Conservation (phyloP, 1,140 invertebrate genomes). For the Papilio helenus region DNA sequence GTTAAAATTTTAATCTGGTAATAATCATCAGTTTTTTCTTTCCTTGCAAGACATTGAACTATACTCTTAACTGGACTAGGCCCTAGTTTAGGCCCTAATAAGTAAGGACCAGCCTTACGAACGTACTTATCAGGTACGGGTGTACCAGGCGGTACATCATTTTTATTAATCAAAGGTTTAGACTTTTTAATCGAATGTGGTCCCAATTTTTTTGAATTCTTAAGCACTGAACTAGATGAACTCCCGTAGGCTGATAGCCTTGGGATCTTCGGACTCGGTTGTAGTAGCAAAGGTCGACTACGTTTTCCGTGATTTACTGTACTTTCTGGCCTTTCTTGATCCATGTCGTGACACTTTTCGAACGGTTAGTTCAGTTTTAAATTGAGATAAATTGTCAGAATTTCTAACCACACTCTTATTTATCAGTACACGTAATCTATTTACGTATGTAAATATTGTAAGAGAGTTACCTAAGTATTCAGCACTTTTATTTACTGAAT, state of each 20-base stretch:
- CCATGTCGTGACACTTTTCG: slow-evolving; percentile 59
- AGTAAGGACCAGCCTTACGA: slow-evolving; percentile 87
- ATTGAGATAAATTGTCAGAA: background rate
- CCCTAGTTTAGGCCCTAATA: slow-evolving; percentile 88
- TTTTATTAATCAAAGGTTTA: slow-evolving; percentile 64
- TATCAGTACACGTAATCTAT: slow-evolving; percentile 22
- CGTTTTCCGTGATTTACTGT: slow-evolving; percentile 75
- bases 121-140: slow-evolving; percentile 77
- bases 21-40: slow-evolving; percentile 89
- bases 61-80: slow-evolving; percentile 91
- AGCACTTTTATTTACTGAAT: slow-evolving; percentile 53
- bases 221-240: slow-evolving; percentile 63
- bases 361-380: slow-evolving; percentile 30
- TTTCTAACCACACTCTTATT: slow-evolving; percentile 1
- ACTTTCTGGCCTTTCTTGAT: slow-evolving; percentile 70
- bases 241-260: slow-evolving; percentile 64
- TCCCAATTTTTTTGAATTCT: slow-evolving; percentile 63
- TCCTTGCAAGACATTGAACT: slow-evolving; percentile 90
- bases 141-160: slow-evolving; percentile 74
- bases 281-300: slow-evolving; percentile 75
- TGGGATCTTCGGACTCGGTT: slow-evolving; percentile 72
- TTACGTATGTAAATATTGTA: slow-evolving; percentile 22
- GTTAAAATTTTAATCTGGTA: slow-evolving; percentile 90
- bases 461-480: slow-evolving; percentile 40
- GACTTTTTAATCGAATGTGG: slow-evolving; percentile 58